Percentiles rank a stretch among this genome's conserved stretches.
These are phyloP conservation scores for Xiphias gladius DNA, from an alignment of 2,113 vertebrate species.

Conservation along the genomic window DNA sequence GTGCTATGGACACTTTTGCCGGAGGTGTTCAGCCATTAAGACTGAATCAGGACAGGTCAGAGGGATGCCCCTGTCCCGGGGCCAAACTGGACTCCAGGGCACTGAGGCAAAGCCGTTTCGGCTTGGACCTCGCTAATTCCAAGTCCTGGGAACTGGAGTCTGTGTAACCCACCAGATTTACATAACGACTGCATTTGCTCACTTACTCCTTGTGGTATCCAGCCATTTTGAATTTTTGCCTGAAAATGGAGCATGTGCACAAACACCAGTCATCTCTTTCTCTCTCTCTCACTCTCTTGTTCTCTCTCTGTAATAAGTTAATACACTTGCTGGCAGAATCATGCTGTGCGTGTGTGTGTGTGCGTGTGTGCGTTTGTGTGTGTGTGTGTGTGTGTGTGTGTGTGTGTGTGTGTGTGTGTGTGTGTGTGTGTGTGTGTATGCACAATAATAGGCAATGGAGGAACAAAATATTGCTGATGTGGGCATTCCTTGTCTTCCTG, in stretches of 20 bases:
- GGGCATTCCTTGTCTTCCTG: background rate
- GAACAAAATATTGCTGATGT: slow-evolving; percentile 30
- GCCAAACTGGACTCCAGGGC: background rate
- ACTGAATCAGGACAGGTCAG: background rate
- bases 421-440: slow-evolving; percentile 27
- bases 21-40: no score
- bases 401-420: slow-evolving; percentile 32
- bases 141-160: no score
- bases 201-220: background rate
- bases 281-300: background rate
- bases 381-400: slow-evolving; percentile 24
- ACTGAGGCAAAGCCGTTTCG: background rate
- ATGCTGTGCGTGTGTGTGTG: background rate
- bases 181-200: no score
- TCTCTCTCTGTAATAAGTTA: slow-evolving; percentile 27
- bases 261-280: slow-evolving; percentile 13
- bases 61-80: no score
- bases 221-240: slow-evolving; percentile 24
- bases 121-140: background rate
- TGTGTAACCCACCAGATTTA: no score
- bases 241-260: background rate
- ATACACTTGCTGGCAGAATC: slow-evolving; percentile 36
- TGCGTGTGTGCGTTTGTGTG: slow-evolving; percentile 30
- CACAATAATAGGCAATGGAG: slow-evolving; percentile 22
- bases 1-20: no score